These are phyloP conservation scores for Drosophila subpulchrella DNA, from an alignment of 1,140 invertebrate genomes.

Conservation along the genomic window DNA sequence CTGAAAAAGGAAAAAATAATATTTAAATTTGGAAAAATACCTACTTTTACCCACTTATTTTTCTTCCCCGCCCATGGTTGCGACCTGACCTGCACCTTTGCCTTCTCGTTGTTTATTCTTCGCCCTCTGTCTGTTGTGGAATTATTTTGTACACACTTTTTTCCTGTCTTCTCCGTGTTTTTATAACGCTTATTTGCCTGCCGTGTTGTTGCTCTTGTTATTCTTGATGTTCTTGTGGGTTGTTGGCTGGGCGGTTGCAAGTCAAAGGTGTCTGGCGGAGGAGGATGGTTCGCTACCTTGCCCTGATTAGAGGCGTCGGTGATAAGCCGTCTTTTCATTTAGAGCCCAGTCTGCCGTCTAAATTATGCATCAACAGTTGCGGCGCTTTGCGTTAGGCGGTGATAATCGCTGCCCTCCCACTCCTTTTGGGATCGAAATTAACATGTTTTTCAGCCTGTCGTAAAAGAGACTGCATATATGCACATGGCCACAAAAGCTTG, in stretches of 20 bases:
- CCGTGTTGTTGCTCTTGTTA: slow-evolving; percentile 19
- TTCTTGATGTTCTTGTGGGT: slow-evolving; percentile 23
- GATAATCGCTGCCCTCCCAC: slow-evolving; percentile 50
- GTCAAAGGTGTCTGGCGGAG: slow-evolving; percentile 47
- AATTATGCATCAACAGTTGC: slow-evolving; percentile 65
- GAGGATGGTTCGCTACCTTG: slow-evolving; percentile 41
- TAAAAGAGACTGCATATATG: slow-evolving; percentile 10
- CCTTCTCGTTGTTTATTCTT: slow-evolving; percentile 70
- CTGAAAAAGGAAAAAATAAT: no score
- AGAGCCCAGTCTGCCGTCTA: slow-evolving; percentile 26
- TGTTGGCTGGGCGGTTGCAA: slow-evolving; percentile 17
- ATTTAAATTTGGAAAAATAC: not conserved
- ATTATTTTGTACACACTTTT: slow-evolving; percentile 80
- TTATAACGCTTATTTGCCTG: slow-evolving; percentile 64
- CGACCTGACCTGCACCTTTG: slow-evolving; percentile 51
- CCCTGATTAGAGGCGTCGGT: slow-evolving; percentile 67
- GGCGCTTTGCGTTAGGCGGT: slow-evolving; percentile 54
- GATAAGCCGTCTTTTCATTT: slow-evolving; percentile 60
- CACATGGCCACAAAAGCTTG: not conserved
- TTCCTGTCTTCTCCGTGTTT: slow-evolving; percentile 41
- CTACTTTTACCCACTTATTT: not conserved
- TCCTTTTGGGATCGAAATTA: slow-evolving; percentile 19
- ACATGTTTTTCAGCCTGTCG: slow-evolving; percentile 26
- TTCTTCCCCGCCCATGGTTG: slow-evolving; percentile 34
- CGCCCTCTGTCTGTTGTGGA: slow-evolving; percentile 63